A percentile compares a stretch with the other conserved stretches of the same genome.
phyloP scores from a whole-genome alignment of 2,888 invertebrate genomes.

The Hesperia comma region DNA sequence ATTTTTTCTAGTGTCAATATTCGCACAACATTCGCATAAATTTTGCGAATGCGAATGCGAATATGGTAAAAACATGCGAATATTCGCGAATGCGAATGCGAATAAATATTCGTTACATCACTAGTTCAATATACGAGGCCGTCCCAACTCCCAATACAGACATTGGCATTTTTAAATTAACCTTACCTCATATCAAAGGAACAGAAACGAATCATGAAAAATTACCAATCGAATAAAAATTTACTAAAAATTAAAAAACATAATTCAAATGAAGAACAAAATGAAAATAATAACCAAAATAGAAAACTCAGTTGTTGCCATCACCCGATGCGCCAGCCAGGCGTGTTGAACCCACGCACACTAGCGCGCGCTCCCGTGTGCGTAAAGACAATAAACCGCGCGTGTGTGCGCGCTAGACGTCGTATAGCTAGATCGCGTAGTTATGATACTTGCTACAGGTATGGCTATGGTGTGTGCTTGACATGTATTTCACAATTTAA shows the following conservation, averaged over 20 bases:
- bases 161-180: too few relatives aligned
- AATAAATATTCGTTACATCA: too few relatives aligned
- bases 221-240: too few relatives aligned
- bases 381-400: conserved; percentile 59
- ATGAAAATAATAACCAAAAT: conserved; percentile 40
- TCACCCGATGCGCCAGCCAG: conserved; percentile 50
- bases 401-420: conserved; percentile 57
- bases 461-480: conserved; percentile 18
- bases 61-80: too few relatives aligned
- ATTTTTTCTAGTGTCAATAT: too few relatives aligned
- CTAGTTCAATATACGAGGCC: too few relatives aligned
- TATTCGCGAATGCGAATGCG: too few relatives aligned
- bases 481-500: conserved; percentile 28
- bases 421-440: conserved; percentile 49
- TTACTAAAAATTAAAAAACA: not conserved
- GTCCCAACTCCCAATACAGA: too few relatives aligned
- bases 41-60: too few relatives aligned
- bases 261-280: conserved; percentile 16
- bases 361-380: conserved; percentile 42
- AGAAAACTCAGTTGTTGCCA: conserved; percentile 58
- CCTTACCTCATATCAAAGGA: too few relatives aligned
- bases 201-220: too few relatives aligned
- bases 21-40: too few relatives aligned
- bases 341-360: conserved; percentile 67
- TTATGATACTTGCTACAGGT: conserved; percentile 51